These are phyloP conservation scores for Heliconius charithonia DNA, from an alignment of 2,888 invertebrate species.

Conservation along the genomic window DNA sequence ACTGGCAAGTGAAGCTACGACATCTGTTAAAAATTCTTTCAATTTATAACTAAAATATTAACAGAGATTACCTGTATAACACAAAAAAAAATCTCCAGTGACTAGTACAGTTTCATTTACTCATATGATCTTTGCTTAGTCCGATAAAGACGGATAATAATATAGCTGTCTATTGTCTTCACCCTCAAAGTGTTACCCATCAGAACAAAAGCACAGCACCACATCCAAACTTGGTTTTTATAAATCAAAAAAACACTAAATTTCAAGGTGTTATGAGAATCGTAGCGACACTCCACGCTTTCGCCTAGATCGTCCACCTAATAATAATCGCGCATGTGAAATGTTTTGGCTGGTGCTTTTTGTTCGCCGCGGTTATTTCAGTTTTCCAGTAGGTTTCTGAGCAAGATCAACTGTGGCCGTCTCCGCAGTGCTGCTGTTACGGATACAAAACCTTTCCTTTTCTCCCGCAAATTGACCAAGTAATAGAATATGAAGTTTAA, in stretches of 20 bases:
- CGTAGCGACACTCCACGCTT: conserved; percentile 78
- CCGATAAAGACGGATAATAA: not conserved
- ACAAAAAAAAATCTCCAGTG: no score
- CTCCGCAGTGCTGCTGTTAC: conserved; percentile 67
- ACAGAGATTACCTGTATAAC: no score
- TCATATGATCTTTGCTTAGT: no score
- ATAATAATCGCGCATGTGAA: conserved; percentile 83
- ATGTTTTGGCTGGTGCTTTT: conserved; percentile 84
- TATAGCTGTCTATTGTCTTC: not conserved
- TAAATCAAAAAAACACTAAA: conserved; percentile 18
- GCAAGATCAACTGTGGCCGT: conserved; percentile 79
- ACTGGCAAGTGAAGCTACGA: not conserved
- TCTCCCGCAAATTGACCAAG: conserved; percentile 24
- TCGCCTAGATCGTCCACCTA: conserved; percentile 83
- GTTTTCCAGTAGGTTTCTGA: conserved; percentile 84
- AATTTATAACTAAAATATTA: no score
- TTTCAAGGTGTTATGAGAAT: conserved; percentile 63
- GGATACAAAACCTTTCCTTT: conserved; percentile 34
- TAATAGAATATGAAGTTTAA: conserved; percentile 49
- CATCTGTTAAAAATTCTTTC: not conserved
- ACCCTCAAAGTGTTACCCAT: not conserved
- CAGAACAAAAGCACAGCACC: no score
- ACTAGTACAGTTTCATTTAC: no score
- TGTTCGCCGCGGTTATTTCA: conserved; percentile 83
- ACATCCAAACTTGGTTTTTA: not conserved